Conservation (phyloP, 2,113 vertebrate species). For the Salvelinus alpinus region DNA sequence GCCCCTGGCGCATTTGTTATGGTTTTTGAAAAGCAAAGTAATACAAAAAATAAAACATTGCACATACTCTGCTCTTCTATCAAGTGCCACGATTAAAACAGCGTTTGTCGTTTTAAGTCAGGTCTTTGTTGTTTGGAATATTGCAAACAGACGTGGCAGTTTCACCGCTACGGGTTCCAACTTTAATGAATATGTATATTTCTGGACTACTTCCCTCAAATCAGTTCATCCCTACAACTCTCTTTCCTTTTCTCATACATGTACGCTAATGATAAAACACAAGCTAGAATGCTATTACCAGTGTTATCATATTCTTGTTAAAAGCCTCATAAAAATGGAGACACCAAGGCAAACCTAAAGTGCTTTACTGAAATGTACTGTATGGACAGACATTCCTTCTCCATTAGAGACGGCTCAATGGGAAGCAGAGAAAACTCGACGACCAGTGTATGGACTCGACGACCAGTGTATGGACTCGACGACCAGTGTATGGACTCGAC, state of each 20-base stretch:
- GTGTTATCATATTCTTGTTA: neutral
- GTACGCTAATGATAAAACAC: neutral
- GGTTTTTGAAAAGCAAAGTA: too few relatives aligned
- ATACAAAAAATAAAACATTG: too few relatives aligned
- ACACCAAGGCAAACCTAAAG: neutral
- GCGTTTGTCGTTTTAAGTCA: too few relatives aligned
- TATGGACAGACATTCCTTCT: neutral
- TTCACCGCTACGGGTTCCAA: too few relatives aligned
- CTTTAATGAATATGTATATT: neutral
- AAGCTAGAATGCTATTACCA: neutral
- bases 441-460: neutral
- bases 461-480: too few relatives aligned
- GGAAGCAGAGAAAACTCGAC: neutral
- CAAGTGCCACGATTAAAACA: too few relatives aligned
- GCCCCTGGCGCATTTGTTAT: too few relatives aligned
- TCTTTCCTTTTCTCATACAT: neutral
- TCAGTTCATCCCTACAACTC: neutral
- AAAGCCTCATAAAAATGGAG: neutral
- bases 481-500: too few relatives aligned
- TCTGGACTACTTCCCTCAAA: neutral
- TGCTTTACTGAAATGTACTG: neutral
- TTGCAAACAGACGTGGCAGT: too few relatives aligned
- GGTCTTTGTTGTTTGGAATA: too few relatives aligned
- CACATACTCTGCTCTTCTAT: too few relatives aligned
- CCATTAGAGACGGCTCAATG: neutral